These are phyloP conservation scores for Galaxias olidus DNA, from an alignment of 2,797 vertebrate genomes.

Conservation along the genomic window DNA sequence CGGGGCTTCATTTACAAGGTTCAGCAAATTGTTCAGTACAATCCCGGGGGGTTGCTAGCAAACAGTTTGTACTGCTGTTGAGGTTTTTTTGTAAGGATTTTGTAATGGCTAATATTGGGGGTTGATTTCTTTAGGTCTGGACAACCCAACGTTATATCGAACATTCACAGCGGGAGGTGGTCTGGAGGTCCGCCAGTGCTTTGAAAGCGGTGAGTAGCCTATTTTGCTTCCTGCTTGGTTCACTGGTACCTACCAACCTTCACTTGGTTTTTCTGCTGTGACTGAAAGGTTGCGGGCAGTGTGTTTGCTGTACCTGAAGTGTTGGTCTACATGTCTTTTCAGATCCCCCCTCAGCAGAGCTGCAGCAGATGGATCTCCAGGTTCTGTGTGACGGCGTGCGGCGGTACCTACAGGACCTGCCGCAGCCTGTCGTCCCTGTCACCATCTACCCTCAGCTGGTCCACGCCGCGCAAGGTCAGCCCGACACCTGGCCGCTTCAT, in stretches of 20 bases:
- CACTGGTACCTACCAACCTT: too few relatives aligned
- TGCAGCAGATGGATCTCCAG: constrained; percentile 87
- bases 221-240: not conserved
- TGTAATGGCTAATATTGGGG: not conserved
- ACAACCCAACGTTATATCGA: constrained; percentile 89
- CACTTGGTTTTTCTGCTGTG: too few relatives aligned
- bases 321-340: constrained; percentile 10
- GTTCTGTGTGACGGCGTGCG: constrained; percentile 87
- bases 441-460: constrained; percentile 85
- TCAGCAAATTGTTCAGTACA: too few relatives aligned
- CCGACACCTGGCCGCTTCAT: not conserved
- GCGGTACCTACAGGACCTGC: constrained; percentile 91
- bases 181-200: constrained; percentile 88
- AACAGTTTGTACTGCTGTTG: not conserved
- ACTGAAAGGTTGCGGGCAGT: too few relatives aligned
- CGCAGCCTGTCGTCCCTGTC: constrained; percentile 88
- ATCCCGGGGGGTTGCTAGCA: not conserved
- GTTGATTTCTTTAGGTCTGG: constrained; percentile 78
- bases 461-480: constrained; percentile 88
- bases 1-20: too few relatives aligned
- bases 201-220: constrained; percentile 83
- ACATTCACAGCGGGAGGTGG: constrained; percentile 84
- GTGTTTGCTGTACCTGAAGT: too few relatives aligned
- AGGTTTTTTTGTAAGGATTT: not conserved
- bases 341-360: constrained; percentile 78